Percentiles rank a stretch among this genome's conserved stretches.
Evolutionary conservation across 2,888 invertebrate genomes (phyloP).

Genomic region (Phymatocera aterrima): DNA sequence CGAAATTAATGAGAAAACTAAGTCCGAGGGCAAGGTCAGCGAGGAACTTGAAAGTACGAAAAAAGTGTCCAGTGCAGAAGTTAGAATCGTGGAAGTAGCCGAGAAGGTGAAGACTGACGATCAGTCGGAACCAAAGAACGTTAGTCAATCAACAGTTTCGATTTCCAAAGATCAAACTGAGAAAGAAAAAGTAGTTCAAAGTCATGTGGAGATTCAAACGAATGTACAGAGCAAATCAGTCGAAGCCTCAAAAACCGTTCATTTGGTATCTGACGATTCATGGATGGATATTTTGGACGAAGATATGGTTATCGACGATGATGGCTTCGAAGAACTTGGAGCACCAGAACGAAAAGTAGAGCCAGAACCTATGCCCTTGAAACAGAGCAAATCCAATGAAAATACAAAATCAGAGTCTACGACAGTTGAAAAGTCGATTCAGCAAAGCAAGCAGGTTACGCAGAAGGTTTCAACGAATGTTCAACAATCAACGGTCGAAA

Average conservation of each 20-base stretch:
- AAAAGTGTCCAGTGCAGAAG: neutral
- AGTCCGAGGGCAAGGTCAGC: slow-evolving; percentile 48
- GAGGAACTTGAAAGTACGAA: slow-evolving; percentile 7
- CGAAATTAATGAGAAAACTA: slow-evolving; percentile 49
- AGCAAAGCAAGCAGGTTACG: slow-evolving; percentile 48
- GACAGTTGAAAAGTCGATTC: slow-evolving; percentile 37
- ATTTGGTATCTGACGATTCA: slow-evolving; percentile 39
- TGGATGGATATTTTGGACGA: slow-evolving; percentile 29
- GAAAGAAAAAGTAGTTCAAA: slow-evolving; percentile 13
- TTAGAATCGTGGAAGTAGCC: slow-evolving; percentile 54
- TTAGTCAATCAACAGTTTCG: slow-evolving; percentile 45
- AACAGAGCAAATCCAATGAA: slow-evolving; percentile 13
- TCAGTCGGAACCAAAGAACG: slow-evolving; percentile 67
- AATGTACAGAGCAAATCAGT: slow-evolving; percentile 16
- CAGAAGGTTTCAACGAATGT: slow-evolving; percentile 53
- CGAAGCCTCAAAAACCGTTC: neutral
- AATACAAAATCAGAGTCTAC: neutral
- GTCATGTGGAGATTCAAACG: slow-evolving; percentile 17
- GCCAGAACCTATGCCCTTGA: neutral
- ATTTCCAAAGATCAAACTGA: slow-evolving; percentile 47
- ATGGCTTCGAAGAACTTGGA: slow-evolving; percentile 24
- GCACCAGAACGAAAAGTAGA: slow-evolving; percentile 33
- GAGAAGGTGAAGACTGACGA: slow-evolving; percentile 67
- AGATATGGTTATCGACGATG: slow-evolving; percentile 30
- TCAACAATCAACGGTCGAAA: slow-evolving; percentile 42